Base-by-base conservation (phyloP, 2,797 vertebrate genomes). In the Arnoldichthys spilopterus region DNA sequence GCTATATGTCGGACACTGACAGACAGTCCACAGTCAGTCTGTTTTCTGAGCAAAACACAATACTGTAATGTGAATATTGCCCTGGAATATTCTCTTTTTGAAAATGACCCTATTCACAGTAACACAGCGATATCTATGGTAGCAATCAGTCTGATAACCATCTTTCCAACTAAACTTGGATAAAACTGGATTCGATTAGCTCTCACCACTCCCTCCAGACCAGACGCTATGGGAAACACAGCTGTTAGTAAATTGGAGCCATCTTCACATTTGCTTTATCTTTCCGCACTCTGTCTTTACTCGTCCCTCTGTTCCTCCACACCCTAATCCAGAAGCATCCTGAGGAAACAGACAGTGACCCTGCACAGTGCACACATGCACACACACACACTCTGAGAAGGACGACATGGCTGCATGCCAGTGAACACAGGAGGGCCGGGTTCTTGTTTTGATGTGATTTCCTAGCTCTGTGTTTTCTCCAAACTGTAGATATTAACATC, bases 321-420 rank as follows among this genome's bases (percentile, higher is more conserved):
- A 68, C 74, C 67, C 49, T 16, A 1, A 47, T 49, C 24, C 66
- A 70, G 30, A 47, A 61, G 75, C 24, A 62, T 77, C 75, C 79
- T 75, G 79, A 81, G 82, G 72, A 81, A 84, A 84, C 76, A 75
- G 66, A 58, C 28, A 59, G 37, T 49, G 69, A 74, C 64, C 70
- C 74, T 24, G 69, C 34, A 68, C 18, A 51, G 59, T 30, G 28
- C 30, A 37, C 32, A 32, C 34, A 62, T 28, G 32, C 24, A 51
- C 64, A 32, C 28, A 74, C 70, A 73, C 34, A 69, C 22, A 53
- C 49, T 26, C 16, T 61, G 51, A 81, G 7, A 51, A 67, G 28
- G 45, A n/a, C 49, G 16, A 54, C 32, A 69, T 16, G 28, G 18
- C 28, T 45, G 1, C 9, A 51, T 53, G 49, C 22, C 15, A 34